Evolutionary conservation across 2,888 invertebrate genomes (phyloP).

Genomic region (Nomada ferruginata): DNA sequence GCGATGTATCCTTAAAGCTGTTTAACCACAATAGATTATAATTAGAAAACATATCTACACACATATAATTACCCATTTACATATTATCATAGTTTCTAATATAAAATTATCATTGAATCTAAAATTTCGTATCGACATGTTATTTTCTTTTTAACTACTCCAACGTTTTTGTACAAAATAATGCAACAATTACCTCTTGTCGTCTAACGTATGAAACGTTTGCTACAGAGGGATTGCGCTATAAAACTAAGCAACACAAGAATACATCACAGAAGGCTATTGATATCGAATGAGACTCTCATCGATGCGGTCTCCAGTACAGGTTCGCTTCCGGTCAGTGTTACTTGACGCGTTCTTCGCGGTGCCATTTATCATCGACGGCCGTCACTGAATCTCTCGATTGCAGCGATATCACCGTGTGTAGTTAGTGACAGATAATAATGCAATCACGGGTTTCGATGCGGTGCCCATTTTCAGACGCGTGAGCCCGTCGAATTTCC

Average conservation of each 20-base stretch:
- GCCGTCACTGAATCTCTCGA: neutral
- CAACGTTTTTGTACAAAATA: neutral
- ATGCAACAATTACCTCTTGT: neutral
- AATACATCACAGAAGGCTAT: conserved; percentile 19
- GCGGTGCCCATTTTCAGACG: conserved; percentile 13
- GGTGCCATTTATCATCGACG: conserved; percentile 14
- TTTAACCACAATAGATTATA: too few species aligned
- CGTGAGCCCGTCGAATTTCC: conserved; percentile 25
- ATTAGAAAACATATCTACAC: too few species aligned
- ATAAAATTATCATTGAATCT: too few species aligned
- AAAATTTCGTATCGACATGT: too few species aligned
- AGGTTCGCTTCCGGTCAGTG: conserved; percentile 16
- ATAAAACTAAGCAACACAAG: neutral
- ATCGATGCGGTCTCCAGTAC: neutral
- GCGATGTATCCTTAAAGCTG: too few species aligned
- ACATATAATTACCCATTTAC: too few species aligned
- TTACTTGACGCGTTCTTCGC: neutral
- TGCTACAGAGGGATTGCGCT: neutral
- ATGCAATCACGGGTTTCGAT: conserved; percentile 21
- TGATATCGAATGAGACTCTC: conserved; percentile 2
- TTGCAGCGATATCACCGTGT: neutral
- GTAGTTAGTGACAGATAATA: conserved; percentile 40
- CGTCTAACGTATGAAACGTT: neutral
- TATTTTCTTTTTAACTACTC: too few species aligned
- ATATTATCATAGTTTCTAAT: too few species aligned